Base-by-base conservation (phyloP, 2,888 invertebrate genomes). In the Busseola fusca region DNA sequence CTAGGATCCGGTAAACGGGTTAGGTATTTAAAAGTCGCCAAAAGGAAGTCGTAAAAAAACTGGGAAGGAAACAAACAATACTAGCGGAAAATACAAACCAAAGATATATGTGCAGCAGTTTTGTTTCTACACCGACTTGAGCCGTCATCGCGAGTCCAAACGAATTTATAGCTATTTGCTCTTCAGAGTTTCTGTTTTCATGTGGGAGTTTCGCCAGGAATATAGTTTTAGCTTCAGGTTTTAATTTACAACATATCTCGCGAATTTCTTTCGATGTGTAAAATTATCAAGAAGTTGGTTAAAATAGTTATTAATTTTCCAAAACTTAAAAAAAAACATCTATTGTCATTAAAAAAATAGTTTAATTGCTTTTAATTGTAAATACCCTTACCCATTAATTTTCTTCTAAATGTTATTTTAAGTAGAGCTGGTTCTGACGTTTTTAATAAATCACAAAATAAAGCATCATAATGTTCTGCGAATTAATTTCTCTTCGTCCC, bases 101-200 rank as follows among this genome's bases (percentile, higher is more conserved):
- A 92, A 93, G 93, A 94, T 93, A 93, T 93, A 93, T 92, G 79
- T 80, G 90, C 91, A 72, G 88, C 89, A 92, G 92, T 94, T 94
- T 93, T 92, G 93, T 92, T 93, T 91, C 93, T 93, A 93, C 91
- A 90, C 90, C 91, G 91, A 93, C 92, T 92, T 92, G 90, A 91
- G 88, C 89, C 92, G 93, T 94, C 94, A 93, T 92, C 94, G 91
- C 92, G 88, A 74, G 88, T 88, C 88, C 84, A 88, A 84, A 90
- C 87, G 89, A 91, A 95, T 95, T 95, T 94, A 95, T 95, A 89
- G 94, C 93, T 91, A 92, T 92, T 93, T 91, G 91, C 91, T 90
- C 90, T 85, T 89, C 87, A 78, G 84, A 85, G 81, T 85, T 85
- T 81, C 85, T 74, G 83, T 84, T 84, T 84, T 72, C 80, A 85